Base-by-base conservation (phyloP, 1,140 invertebrate genomes). In the Macrocentrus cingulum region DNA sequence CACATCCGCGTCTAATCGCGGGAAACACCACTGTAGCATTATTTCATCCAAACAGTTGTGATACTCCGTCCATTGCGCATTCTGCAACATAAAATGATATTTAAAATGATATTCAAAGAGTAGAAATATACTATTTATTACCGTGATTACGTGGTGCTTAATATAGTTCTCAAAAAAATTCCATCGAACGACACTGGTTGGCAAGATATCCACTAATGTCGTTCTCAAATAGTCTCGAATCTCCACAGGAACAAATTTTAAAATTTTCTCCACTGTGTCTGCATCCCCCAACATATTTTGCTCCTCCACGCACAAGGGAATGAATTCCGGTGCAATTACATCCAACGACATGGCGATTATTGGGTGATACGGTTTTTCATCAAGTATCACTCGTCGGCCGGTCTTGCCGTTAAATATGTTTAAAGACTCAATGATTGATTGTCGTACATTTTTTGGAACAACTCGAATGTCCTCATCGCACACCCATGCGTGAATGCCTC, bases 401-500 rank as follows among this genome's bases (percentile, higher is more conserved):
- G 15, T 7, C 32, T 11, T 52, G 13, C 13, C 22, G 1, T 1
- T 48, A 16, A 46, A n/a, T 1, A 49, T 1, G 7, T 52, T 15
- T 9, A 54, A 59, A 51, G 32, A 44, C 11, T 20, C 16, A 0
- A 34, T 11, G 6, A 44, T 49, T 39, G 18, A n/a, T 9, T 8
- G 54, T 56, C 69, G 59, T 50, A 61, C 56, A 41, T 56, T 56
- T 2, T 54, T 68, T 41, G 68, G 56, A 34, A 39, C 63, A 46
- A 94, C 11, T 15, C 18, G 80, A 1, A 94, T 95, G 56, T 82
- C 80, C 68, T 89, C 84, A 79, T 99, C 97, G 73, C 91, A 96
- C 2, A 99, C 90, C 97, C 97, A 99, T 77, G 95, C 97, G 87
- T 99, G 97, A 53, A 99, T 87, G 73, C 97, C 97, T 82, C 96